phyloP scores from a whole-genome alignment of 2,113 vertebrate genomes.

The Tychaedon coryphoeus region DNA sequence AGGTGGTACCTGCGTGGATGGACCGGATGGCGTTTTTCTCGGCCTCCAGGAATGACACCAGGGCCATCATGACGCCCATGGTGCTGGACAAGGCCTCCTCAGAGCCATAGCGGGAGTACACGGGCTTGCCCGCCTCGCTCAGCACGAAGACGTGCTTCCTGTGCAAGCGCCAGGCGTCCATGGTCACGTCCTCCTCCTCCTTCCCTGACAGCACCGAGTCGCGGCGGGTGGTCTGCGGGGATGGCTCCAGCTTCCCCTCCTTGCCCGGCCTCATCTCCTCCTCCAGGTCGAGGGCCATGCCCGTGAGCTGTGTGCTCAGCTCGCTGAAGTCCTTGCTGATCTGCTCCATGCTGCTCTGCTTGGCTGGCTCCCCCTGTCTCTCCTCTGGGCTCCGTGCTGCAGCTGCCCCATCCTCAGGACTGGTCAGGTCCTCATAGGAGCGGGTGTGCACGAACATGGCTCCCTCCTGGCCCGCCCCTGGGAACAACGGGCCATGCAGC shows the following conservation, averaged over 20 bases:
- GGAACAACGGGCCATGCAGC: neutral
- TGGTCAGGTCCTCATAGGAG: conserved; percentile 92
- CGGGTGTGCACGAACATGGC: conserved; percentile 91
- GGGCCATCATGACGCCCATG: conserved; percentile 97
- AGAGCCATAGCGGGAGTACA: conserved; percentile 93
- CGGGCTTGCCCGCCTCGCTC: conserved; percentile 95
- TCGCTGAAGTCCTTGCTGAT: conserved; percentile 80
- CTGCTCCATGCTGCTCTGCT: conserved; percentile 70
- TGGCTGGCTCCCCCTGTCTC: neutral
- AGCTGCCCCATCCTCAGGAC: conserved; percentile 59
- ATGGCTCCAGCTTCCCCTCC: conserved; percentile 59
- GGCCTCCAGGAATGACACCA: conserved; percentile 92
- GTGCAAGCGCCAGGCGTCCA: conserved; percentile 88
- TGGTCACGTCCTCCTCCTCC: conserved; percentile 82
- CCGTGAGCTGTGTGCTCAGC: conserved; percentile 76
- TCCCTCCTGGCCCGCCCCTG: conserved; percentile 89
- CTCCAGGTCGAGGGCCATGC: conserved; percentile 72
- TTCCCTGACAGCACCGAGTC: conserved; percentile 57
- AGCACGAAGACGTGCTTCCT: conserved; percentile 94
- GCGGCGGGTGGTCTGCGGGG: neutral
- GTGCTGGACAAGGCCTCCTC: conserved; percentile 96
- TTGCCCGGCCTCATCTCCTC: conserved; percentile 75
- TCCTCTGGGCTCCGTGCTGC: conserved; percentile 22
- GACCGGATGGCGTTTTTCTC: conserved; percentile 93
- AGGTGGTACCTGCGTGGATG: conserved; percentile 87